Evolutionary conservation across 2,888 invertebrate genomes (phyloP).

Genomic region (Aspidapion aeneum): DNA sequence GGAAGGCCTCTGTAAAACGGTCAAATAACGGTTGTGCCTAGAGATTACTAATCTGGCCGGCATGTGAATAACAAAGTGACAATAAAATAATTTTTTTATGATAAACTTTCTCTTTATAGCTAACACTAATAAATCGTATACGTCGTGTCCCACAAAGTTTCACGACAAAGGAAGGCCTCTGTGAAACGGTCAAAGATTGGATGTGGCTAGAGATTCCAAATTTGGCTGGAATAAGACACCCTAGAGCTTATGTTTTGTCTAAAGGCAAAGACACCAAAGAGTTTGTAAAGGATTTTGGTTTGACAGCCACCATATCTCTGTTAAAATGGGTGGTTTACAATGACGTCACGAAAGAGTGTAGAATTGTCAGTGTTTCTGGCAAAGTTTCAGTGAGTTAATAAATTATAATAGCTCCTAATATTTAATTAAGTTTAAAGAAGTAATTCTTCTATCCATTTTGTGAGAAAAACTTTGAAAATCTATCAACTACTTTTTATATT

Average conservation of each 20-base stretch:
- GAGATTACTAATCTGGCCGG: too few relatives aligned
- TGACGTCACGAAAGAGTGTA: conserved; percentile 32
- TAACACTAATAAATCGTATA: conserved; percentile 43
- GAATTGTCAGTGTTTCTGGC: conserved; percentile 53
- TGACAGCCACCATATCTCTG: conserved; percentile 74
- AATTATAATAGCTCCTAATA: too few relatives aligned
- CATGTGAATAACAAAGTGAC: too few relatives aligned
- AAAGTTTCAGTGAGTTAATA: conserved; percentile 45
- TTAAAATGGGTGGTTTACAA: conserved; percentile 58
- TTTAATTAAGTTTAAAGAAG: too few relatives aligned
- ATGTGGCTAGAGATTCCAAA: conserved; percentile 62
- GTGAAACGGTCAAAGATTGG: conserved; percentile 56
- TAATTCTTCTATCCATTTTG: too few relatives aligned
- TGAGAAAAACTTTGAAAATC: too few relatives aligned
- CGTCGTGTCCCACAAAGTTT: conserved; percentile 46
- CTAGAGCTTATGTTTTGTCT: conserved; percentile 64
- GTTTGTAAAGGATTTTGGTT: conserved; percentile 69
- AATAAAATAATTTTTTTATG: too few relatives aligned
- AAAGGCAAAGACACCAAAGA: conserved; percentile 55
- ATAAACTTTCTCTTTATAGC: conserved; percentile 30
- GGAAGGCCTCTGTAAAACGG: too few relatives aligned
- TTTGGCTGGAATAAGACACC: conserved; percentile 63
- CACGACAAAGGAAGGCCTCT: conserved; percentile 51
- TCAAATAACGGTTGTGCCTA: too few relatives aligned
- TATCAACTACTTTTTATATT: too few relatives aligned